Evolutionary conservation across 2,888 invertebrate genomes (phyloP), one percentile per base, ranked within the genome.

Genomic region (Arrhopalites spinosus): DNA sequence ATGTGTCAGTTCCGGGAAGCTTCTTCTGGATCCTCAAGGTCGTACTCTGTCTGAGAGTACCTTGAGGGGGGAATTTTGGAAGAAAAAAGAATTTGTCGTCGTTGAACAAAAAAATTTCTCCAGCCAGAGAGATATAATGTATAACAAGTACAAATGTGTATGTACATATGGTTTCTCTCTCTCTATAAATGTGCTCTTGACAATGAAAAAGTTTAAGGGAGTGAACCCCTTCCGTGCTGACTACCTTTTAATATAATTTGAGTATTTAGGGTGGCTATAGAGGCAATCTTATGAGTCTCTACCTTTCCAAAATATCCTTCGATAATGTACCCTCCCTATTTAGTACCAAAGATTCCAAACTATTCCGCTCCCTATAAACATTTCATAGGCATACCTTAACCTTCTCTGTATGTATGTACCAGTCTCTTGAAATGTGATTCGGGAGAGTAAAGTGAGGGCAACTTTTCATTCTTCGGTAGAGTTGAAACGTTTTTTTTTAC

Each of bases 381-480:
- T n/a, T n/a, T n/a, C n/a, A n/a, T n/a, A n/a, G n/a, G n/a, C n/a
- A n/a, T n/a, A n/a, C n/a, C n/a, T n/a, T n/a, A n/a, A n/a, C n/a
- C n/a, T n/a, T n/a, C n/a, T n/a, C n/a, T n/a, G n/a, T n/a, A n/a
- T n/a, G n/a, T n/a, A n/a, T n/a, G n/a, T n/a, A n/a, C n/a, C n/a
- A n/a, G n/a, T n/a, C n/a, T n/a, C n/a, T n/a, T n/a, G 25, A 45
- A 45, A 61, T 72, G 29, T 45, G 30, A 56, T 70, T 72, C 61
- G 71, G 61, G 43, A 61, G 20, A 59, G 36, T n/a, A 63, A n/a
- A 56, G 59, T 70, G 56, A 50, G 59, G 36, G 70, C 70, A 70
- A 59, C 70, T 53, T 70, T 70, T 70, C 59, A 70, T 70, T 70
- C 56, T 61, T 70, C 53, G 63, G 71, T 72, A 72, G 61, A 72